These are phyloP conservation scores for Slavum lentiscoides DNA, from an alignment of 2,888 invertebrate species.

Conservation along the genomic window DNA sequence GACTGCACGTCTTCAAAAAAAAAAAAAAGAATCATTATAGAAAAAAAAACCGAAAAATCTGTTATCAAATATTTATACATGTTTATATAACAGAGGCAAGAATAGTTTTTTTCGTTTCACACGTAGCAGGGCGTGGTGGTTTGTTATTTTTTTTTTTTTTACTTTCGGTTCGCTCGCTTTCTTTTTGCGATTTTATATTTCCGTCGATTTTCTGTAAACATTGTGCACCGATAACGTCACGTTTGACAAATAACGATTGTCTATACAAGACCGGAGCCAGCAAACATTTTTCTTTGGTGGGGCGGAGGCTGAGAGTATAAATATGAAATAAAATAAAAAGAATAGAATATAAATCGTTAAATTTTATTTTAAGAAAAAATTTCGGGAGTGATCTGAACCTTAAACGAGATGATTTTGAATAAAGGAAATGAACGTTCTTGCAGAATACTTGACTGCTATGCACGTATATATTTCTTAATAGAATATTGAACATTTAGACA, in stretches of 20 bases:
- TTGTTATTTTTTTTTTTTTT: slow-evolving; percentile 6
- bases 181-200: slow-evolving; percentile 10
- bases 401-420: no score
- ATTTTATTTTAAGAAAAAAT: no score
- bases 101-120: not conserved
- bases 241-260: slow-evolving; percentile 9
- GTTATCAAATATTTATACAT: not conserved
- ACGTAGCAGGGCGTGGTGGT: not conserved
- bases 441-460: no score
- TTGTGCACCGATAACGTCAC: not conserved
- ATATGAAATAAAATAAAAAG: no score
- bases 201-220: not conserved
- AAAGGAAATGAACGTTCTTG: no score
- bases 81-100: not conserved
- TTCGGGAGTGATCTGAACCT: no score
- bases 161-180: slow-evolving; percentile 8
- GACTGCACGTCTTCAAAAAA: not conserved
- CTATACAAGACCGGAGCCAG: no score
- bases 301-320: no score
- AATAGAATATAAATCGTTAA: no score
- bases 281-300: no score
- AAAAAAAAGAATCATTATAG: not conserved
- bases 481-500: no score
- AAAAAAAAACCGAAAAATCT: not conserved
- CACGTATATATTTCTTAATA: no score